A percentile compares a stretch with the other conserved stretches of the same genome.
Conservation (phyloP, 1,140 invertebrate genomes). For the Ceratitis capitata region DNA sequence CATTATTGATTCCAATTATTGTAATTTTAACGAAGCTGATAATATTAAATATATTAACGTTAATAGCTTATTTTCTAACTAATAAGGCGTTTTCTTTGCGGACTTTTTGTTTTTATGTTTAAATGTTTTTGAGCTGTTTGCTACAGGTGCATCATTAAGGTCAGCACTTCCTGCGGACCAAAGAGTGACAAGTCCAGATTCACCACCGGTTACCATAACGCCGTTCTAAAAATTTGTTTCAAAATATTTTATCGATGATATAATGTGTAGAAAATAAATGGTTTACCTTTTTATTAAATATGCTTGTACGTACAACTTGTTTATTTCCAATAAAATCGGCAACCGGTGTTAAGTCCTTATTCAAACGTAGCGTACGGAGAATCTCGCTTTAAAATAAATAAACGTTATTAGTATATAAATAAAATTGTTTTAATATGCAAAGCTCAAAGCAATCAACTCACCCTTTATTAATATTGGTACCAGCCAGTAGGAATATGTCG, state of each 20-base stretch:
- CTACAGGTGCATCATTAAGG: background rate
- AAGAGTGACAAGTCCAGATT: conserved; percentile 71
- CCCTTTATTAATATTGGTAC: conserved; percentile 70
- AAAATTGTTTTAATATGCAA: background rate
- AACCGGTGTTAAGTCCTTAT: conserved; percentile 68
- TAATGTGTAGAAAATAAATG: too few species aligned
- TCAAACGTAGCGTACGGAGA: conserved; percentile 70
- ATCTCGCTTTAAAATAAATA: conserved; percentile 61
- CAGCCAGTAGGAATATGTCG: conserved; percentile 70
- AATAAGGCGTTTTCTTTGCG: background rate
- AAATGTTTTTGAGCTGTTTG: background rate
- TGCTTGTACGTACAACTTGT: conserved; percentile 74
- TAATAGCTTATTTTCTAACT: background rate
- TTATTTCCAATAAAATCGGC: conserved; percentile 72
- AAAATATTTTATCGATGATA: too few species aligned
- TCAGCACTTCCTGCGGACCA: conserved; percentile 65
- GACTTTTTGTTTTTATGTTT: background rate
- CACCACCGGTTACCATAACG: conserved; percentile 73
- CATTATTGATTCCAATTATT: background rate
- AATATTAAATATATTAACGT: background rate
- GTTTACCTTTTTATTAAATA: conserved; percentile 69
- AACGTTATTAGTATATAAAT: background rate
- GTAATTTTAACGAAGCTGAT: background rate
- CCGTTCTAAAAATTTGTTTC: conserved; percentile 58
- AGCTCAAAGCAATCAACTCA: conserved; percentile 42